Conservation (phyloP, 2,113 vertebrate genomes). For the Corythaeola cristata region DNA sequence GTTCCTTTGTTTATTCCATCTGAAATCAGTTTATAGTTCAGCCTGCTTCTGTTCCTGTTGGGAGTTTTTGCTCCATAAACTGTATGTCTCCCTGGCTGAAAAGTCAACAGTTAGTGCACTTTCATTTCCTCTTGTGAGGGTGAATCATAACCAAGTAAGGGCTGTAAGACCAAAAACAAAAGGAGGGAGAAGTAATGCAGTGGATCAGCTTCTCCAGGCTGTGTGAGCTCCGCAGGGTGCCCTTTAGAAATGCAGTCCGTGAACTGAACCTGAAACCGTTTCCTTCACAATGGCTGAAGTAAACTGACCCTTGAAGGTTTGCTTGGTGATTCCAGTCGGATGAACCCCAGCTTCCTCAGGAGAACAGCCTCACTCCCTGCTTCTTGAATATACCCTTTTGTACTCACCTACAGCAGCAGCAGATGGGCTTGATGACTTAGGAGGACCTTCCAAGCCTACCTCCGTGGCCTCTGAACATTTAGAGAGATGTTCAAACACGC, state of each 20-base stretch:
- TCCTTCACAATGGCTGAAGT: background rate
- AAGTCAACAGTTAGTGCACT: conserved; percentile 53
- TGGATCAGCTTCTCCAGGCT: conserved; percentile 16
- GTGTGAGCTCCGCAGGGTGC: background rate
- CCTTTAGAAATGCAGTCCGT: background rate
- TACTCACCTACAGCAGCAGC: background rate
- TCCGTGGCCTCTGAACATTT: background rate
- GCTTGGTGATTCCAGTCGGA: background rate
- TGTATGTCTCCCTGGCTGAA: conserved; percentile 19
- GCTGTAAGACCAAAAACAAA: conserved; percentile 1
- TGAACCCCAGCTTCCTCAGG: background rate
- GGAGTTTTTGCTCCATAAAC: conserved; percentile 51
- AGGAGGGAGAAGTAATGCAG: background rate
- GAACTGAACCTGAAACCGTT: conserved; percentile 1
- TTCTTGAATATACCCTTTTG: background rate
- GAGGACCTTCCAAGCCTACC: background rate
- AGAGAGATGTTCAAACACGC: background rate
- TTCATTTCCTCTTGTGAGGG: conserved; percentile 46
- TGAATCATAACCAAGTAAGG: conserved; percentile 54
- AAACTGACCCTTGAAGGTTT: conserved; percentile 4
- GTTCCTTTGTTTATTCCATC: conserved; percentile 19
- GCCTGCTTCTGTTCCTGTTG: conserved; percentile 3
- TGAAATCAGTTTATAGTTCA: background rate
- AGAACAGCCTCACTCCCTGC: background rate
- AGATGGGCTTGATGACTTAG: background rate